These are phyloP conservation scores for Pocota personata DNA, from an alignment of 2,888 invertebrate species.

Conservation along the genomic window DNA sequence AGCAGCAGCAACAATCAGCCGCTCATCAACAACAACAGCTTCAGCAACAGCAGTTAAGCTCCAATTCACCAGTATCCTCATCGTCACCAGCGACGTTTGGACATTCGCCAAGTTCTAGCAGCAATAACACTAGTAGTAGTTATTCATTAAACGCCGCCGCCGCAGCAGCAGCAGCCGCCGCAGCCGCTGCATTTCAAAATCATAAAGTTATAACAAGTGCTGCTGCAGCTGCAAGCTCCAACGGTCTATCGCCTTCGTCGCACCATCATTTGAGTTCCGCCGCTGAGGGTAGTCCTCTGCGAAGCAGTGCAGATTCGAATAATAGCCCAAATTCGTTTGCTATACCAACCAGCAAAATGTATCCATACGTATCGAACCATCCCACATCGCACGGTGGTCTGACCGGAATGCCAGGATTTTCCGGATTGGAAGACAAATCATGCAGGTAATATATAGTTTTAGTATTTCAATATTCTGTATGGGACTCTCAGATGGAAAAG, in stretches of 20 bases:
- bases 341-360: conserved; percentile 91
- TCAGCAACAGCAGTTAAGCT: conserved; percentile 77
- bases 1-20: conserved; percentile 73
- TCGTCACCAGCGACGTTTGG: conserved; percentile 78
- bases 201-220: conserved; percentile 76
- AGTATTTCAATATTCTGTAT: neutral
- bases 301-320: conserved; percentile 84
- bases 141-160: conserved; percentile 74
- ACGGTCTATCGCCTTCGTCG: conserved; percentile 75
- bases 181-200: conserved; percentile 79
- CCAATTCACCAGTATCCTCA: conserved; percentile 82
- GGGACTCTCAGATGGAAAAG: conserved; percentile 23
- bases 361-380: conserved; percentile 93
- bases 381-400: conserved; percentile 89
- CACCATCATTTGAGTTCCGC: conserved; percentile 80
- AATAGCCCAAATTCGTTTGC: conserved; percentile 85
- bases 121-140: conserved; percentile 76
- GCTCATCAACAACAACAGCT: conserved; percentile 72
- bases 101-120: conserved; percentile 75
- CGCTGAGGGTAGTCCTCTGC: conserved; percentile 87
- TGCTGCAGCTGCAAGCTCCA: conserved; percentile 79
- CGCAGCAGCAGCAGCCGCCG: conserved; percentile 76
- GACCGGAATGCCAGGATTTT: conserved; percentile 87
- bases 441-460: conserved; percentile 80
- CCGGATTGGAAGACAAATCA: conserved; percentile 83